A percentile compares a stretch with the other conserved stretches of the same genome.
phyloP scores from a whole-genome alignment of 2,888 invertebrate genomes.

The Chaetoderma sp. region DNA sequence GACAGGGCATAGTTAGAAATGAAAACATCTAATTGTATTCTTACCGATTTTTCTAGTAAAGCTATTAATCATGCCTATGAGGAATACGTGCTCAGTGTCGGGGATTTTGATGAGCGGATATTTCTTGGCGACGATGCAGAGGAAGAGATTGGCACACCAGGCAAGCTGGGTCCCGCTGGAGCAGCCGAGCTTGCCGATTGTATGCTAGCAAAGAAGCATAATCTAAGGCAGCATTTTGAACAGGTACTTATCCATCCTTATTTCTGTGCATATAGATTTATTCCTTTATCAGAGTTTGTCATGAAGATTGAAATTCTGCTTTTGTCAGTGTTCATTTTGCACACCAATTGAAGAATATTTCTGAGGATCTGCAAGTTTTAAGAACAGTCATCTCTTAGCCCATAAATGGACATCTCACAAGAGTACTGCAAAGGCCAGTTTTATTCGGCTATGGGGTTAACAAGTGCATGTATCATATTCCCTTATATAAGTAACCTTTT shows the following conservation, averaged over 20 bases:
- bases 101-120: constrained; percentile 96
- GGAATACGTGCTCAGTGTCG: constrained; percentile 87
- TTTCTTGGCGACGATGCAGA: constrained; percentile 83
- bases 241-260: too few relatives aligned
- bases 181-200: constrained; percentile 58
- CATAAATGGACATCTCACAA: too few relatives aligned
- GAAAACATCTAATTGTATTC: too few relatives aligned
- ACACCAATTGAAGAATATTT: constrained; percentile 1
- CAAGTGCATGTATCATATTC: too few relatives aligned
- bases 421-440: too few relatives aligned
- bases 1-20: too few relatives aligned
- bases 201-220: constrained; percentile 60
- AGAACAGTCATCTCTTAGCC: too few relatives aligned
- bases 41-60: constrained; percentile 73
- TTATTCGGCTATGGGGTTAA: too few relatives aligned
- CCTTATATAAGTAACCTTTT: too few relatives aligned
- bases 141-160: constrained; percentile 74
- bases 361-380: too few relatives aligned
- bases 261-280: constrained; percentile 3
- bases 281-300: not conserved
- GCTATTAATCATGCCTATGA: constrained; percentile 89
- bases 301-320: not conserved
- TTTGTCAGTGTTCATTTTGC: constrained; percentile 15
- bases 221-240: constrained; percentile 63
- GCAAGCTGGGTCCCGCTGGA: constrained; percentile 29